These are phyloP conservation scores for Bombus superbus DNA, from an alignment of 1,140 invertebrate genomes.

Conservation along the genomic window DNA sequence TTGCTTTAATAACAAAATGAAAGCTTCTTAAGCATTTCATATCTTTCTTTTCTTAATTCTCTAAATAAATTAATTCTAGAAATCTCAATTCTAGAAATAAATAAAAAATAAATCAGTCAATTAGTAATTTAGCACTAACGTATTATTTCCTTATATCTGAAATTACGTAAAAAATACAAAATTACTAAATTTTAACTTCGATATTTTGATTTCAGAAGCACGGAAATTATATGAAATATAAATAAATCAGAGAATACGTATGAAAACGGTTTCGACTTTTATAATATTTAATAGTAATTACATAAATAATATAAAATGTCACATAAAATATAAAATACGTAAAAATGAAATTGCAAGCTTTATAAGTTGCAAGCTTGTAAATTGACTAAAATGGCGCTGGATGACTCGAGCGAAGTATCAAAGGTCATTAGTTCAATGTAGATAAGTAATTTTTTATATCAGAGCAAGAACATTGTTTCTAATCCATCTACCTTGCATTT, in stretches of 20 bases:
- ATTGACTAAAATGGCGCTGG: slow-evolving; percentile 74
- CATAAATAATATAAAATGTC: background rate
- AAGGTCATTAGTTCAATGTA: slow-evolving; percentile 69
- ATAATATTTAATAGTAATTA: background rate
- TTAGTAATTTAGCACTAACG: background rate
- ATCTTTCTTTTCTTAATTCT: background rate
- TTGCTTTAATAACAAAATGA: background rate
- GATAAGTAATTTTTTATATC: slow-evolving; percentile 49
- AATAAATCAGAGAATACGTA: too few relatives aligned
- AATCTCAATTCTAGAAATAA: background rate
- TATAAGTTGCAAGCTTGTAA: slow-evolving; percentile 33
- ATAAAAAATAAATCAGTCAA: too few relatives aligned
- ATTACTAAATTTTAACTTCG: background rate
- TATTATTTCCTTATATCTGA: background rate
- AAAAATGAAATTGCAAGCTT: slow-evolving; percentile 8
- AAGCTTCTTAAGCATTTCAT: background rate
- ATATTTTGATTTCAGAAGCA: background rate
- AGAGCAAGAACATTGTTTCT: background rate
- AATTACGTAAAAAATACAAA: background rate
- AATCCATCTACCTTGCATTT: slow-evolving; percentile 2
- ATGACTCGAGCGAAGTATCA: slow-evolving; percentile 75
- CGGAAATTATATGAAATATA: background rate
- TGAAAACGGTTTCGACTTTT: background rate
- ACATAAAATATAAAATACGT: background rate
- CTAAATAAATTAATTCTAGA: background rate